Base-by-base conservation (phyloP, 2,113 vertebrate genomes). In the Thermophis baileyi region DNA sequence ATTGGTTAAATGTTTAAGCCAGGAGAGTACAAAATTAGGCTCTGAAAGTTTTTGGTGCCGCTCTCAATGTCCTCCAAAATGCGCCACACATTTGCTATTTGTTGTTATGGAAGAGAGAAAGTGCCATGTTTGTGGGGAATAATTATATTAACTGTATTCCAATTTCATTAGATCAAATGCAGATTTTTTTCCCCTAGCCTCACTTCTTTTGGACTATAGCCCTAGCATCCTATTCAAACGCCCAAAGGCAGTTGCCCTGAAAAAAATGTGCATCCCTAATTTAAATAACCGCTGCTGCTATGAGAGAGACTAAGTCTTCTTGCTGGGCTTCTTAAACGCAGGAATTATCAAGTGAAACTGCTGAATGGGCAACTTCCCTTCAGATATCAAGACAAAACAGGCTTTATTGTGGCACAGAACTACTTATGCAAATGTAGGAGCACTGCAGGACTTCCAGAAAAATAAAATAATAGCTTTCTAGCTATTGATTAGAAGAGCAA, bases 401-500 rank as follows among this genome's bases (percentile, higher is more conserved):
- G 85, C 30, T 88, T 53, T 50, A 51, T 95, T 89, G 92, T 95
- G 94, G 92, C 93, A 93, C 25, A 95, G 89, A 95, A 47, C 87
- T 9, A 30, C 14, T 88, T 92, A 91, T 47, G 86, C 94, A 93
- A 69, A 63, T 69, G 87, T 92, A 94, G 94, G 8, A 92, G 27
- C 91, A 53, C 55, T 94, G 60, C 74, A 74, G 90, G 90, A 95
- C 92, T 91, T 91, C 60, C 27, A 49, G 91, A 94, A 20, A 53
- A 89, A 92, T 35, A 92, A 89, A 89, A 89, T 94, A 95, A 50
- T 44, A 93, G 93, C 88, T 90, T 93, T 90, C 14, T 87, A 94
- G 92, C 50, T 88, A 55, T 81, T 95, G 93, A 96, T 96, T 91
- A 94, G 92, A 96, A 94, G 89, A 91, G 6, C 40, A 54, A 53